Base-by-base conservation (phyloP, 2,113 vertebrate species). In the Etheostoma cragini region DNA sequence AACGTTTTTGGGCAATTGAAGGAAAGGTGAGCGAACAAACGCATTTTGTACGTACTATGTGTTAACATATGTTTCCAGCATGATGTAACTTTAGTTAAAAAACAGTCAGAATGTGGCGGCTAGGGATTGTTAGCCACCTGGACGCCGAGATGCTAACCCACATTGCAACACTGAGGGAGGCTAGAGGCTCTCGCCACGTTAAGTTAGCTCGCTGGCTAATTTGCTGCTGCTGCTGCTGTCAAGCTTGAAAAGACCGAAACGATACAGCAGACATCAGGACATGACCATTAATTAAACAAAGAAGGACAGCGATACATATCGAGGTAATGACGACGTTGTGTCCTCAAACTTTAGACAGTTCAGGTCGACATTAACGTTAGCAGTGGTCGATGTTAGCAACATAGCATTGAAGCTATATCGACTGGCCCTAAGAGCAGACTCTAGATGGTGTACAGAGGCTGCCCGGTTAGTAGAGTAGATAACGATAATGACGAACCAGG, bases 181-280 rank as follows among this genome's bases (percentile, higher is more conserved):
- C 47, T 70, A 78, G 57, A 82, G 66, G 72, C 75, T 87, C 52
- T 90, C 87, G 92, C 92, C 93, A 93, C 93, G 92, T 92, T 93
- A 91, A 89, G 92, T 87, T 94, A 91, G 92, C 91, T 83, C 56
- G 26, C 30, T 64, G 68, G 89, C 86, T 92, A 86, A 68, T 80
- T 50, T 53, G 54, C 62, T 58, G 42, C 42, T 42, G 42, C 42
- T 42, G 49, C 46, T 26, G 3, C 26, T 76, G 57, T 71, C 24
- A 58, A 57, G 49, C 24, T 16, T 8, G 3, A 38, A 76, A 19
- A 30, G 6, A 21, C 38, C 14, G 7, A 42, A n/a, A 58, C 42
- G 33, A 62, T 2, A 13, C 4, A 14, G 2, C 49, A 5, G 3
- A 8, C n/a, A 8, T 8, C 21, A 33, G 5, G 22, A 8, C 4